phyloP scores from a whole-genome alignment of 1,140 invertebrate genomes.

The Pogonomyrmex barbatus region DNA sequence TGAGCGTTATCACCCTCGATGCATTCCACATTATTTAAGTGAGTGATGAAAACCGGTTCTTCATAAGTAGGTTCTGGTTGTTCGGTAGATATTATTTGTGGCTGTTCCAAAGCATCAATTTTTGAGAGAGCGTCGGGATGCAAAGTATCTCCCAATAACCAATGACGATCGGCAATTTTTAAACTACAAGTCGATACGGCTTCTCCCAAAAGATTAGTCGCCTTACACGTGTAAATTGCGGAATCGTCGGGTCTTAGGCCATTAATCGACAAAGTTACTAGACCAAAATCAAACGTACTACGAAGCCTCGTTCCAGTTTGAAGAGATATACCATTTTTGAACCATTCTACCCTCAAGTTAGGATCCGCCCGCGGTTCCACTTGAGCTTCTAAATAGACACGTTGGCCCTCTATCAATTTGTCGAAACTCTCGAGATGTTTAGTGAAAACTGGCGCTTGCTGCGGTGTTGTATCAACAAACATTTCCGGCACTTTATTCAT shows the following conservation, averaged over 20 bases:
- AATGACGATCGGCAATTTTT: conserved; percentile 95
- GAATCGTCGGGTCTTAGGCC: conserved; percentile 95
- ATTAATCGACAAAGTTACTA: conserved; percentile 96
- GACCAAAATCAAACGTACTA: conserved; percentile 96
- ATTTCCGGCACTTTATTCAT: conserved; percentile 95
- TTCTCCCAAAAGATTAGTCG: conserved; percentile 95
- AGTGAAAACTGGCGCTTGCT: conserved; percentile 96
- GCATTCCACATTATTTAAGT: conserved; percentile 96
- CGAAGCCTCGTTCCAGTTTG: conserved; percentile 94
- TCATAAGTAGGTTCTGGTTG: conserved; percentile 92
- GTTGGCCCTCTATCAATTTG: conserved; percentile 94
- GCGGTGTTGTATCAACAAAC: conserved; percentile 92
- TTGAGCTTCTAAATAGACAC: conserved; percentile 97
- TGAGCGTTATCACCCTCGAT: conserved; percentile 96
- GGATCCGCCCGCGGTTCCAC: conserved; percentile 98
- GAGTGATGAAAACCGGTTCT: conserved; percentile 95
- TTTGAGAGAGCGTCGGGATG: conserved; percentile 96
- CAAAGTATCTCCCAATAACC: conserved; percentile 94
- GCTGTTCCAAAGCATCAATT: conserved; percentile 95
- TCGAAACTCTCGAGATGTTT: conserved; percentile 95
- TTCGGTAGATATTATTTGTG: conserved; percentile 88
- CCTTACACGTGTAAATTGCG: conserved; percentile 97
- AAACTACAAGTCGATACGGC: conserved; percentile 96
- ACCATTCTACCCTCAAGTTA: conserved; percentile 96
- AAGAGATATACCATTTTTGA: conserved; percentile 95